Percentiles rank a stretch among this genome's conserved stretches.
These are phyloP conservation scores for Glaucidium brasilianum DNA, from an alignment of 2,113 vertebrate genomes.

Conservation along the genomic window DNA sequence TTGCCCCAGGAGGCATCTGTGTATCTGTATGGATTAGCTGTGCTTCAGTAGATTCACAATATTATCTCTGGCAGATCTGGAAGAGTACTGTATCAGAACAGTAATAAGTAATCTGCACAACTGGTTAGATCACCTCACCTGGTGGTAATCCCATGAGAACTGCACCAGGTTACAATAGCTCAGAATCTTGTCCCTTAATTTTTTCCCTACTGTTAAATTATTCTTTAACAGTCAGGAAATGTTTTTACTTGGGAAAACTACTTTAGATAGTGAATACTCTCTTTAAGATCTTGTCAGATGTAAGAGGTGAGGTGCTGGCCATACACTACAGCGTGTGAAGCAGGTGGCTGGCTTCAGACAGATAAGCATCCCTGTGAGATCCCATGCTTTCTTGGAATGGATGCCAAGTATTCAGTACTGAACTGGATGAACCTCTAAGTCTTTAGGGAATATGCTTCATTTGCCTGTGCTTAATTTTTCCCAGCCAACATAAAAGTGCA, in stretches of 20 bases:
- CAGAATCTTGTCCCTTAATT: not conserved
- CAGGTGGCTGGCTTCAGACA: not conserved
- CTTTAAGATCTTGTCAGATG: not conserved
- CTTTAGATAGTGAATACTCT: not conserved
- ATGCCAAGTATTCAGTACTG: not conserved
- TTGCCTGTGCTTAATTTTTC: not conserved
- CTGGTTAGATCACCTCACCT: conserved; percentile 6
- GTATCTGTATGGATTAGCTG: not conserved
- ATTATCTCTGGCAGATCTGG: not conserved
- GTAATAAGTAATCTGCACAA: not conserved
- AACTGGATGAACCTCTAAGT: not conserved
- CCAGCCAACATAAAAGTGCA: not conserved
- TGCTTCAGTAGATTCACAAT: not conserved
- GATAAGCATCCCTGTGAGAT: not conserved
- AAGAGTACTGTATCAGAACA: not conserved
- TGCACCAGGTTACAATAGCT: not conserved
- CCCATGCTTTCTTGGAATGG: not conserved
- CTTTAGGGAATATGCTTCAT: not conserved
- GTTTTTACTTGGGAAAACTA: not conserved
- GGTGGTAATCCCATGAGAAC: not conserved
- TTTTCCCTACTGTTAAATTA: not conserved
- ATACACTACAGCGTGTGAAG: not conserved
- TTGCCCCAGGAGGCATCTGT: not conserved
- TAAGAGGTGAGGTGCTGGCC: not conserved
- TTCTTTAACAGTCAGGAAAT: not conserved